phyloP scores from a whole-genome alignment of 2,888 invertebrate species.

The Theodoxus fluviatilis region DNA sequence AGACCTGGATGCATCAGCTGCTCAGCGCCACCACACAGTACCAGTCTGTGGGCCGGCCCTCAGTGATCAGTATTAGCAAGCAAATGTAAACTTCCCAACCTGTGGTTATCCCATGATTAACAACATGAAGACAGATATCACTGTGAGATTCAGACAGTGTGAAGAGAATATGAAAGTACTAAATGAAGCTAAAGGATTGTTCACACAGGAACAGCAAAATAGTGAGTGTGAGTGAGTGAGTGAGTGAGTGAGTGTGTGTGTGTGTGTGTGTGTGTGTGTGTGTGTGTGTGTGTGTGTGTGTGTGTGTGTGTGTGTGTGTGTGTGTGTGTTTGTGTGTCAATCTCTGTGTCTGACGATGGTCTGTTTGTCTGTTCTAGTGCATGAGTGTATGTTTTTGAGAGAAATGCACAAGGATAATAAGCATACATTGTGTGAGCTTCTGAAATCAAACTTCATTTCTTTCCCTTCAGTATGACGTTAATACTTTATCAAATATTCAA shows the following conservation, averaged over 20 bases:
- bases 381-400: neutral
- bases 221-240: neutral
- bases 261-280: conserved; percentile 6
- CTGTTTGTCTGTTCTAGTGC: neutral
- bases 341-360: neutral
- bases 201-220: neutral
- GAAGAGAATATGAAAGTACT: neutral
- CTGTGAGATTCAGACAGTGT: neutral
- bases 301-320: conserved; percentile 2
- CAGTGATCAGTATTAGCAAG: no score
- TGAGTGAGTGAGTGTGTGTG: conserved; percentile 7
- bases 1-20: no score
- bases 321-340: neutral
- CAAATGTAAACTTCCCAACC: no score
- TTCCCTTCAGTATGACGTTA: no score
- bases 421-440: no score
- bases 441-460: no score
- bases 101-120: no score
- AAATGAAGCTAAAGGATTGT: neutral
- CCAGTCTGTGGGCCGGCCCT: no score
- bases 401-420: no score
- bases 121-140: no score
- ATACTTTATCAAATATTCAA: no score
- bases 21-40: no score
- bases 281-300: conserved; percentile 13